Conservation (phyloP, 1,140 invertebrate species). For the Dendrolimus kikuchii region DNA sequence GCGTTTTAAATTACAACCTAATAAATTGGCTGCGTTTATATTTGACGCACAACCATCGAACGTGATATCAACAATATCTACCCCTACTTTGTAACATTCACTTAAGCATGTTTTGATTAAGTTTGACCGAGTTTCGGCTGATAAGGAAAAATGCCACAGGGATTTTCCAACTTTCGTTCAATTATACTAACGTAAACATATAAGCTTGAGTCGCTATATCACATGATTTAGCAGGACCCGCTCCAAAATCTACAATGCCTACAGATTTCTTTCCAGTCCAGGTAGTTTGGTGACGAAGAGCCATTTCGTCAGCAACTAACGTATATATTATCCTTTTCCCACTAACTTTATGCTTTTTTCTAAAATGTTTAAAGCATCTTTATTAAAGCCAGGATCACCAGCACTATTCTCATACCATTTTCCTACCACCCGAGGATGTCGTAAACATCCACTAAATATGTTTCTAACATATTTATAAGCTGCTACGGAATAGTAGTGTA, state of each 20-base stretch:
- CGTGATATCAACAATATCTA: conserved; percentile 17
- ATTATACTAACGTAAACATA: conserved; percentile 10
- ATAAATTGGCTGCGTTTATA: conserved; percentile 9
- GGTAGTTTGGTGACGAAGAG: conserved; percentile 25
- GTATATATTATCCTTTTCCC: conserved; percentile 17
- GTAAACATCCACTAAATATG: conserved; percentile 42
- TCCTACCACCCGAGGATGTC: conserved; percentile 43
- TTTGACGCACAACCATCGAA: conserved; percentile 32
- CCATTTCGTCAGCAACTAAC: conserved; percentile 30
- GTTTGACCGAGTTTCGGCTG: conserved; percentile 21
- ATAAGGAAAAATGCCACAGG: conserved; percentile 36
- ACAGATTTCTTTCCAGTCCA: conserved; percentile 25
- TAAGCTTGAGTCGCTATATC: conserved; percentile 15
- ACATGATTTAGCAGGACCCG: conserved; percentile 13
- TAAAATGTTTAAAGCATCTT: conserved; percentile 41
- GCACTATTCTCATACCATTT: conserved; percentile 48
- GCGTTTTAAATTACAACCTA: conserved; percentile 17
- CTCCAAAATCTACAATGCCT: conserved; percentile 29
- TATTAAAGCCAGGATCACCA: conserved; percentile 44
- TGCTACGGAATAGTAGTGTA: conserved; percentile 50
- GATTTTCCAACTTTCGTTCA: conserved; percentile 36
- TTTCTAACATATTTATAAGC: conserved; percentile 52
- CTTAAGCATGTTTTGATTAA: conserved; percentile 24
- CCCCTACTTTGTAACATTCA: conserved; percentile 21
- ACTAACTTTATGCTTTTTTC: conserved; percentile 20